Conservation (phyloP, 2,113 vertebrate species). For the Pelodiscus sinensis region DNA sequence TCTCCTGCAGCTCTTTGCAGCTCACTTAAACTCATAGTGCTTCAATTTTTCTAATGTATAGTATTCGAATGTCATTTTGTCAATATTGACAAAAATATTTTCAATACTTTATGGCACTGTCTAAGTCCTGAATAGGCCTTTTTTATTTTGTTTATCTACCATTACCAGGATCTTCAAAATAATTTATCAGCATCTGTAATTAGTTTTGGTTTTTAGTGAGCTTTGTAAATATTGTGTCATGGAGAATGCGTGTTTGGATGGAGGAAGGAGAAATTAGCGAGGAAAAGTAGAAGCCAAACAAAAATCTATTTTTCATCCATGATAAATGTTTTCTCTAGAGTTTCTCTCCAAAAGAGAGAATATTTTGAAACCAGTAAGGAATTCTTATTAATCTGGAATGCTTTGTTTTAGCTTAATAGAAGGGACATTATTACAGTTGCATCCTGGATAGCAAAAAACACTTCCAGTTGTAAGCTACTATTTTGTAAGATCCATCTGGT, state of each 20-base stretch:
- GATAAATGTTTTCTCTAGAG: background rate
- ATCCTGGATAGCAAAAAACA: conserved; percentile 55
- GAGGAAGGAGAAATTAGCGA: background rate
- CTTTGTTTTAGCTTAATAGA: conserved; percentile 73
- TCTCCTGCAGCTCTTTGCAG: background rate
- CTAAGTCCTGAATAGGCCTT: too few species aligned
- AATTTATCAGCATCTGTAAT: conserved; percentile 7
- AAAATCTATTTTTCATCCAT: conserved; percentile 3
- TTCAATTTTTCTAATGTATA: conserved; percentile 2
- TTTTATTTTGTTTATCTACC: too few species aligned
- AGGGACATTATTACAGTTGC: conserved; percentile 27
- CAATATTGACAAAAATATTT: too few species aligned
- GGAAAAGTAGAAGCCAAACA: background rate
- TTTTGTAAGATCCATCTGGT: conserved; percentile 68
- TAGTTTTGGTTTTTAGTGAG: background rate
- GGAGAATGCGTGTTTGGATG: background rate
- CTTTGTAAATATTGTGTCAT: background rate
- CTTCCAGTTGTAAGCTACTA: conserved; percentile 63
- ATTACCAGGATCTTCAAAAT: background rate
- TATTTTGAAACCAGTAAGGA: conserved; percentile 56
- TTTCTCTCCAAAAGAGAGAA: conserved; percentile 5
- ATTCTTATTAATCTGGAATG: conserved; percentile 65
- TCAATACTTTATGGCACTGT: too few species aligned
- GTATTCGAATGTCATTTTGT: too few species aligned
- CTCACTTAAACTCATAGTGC: background rate